These are phyloP conservation scores for Myotis yumanensis DNA, from an alignment of 2,113 vertebrate genomes.

Conservation along the genomic window DNA sequence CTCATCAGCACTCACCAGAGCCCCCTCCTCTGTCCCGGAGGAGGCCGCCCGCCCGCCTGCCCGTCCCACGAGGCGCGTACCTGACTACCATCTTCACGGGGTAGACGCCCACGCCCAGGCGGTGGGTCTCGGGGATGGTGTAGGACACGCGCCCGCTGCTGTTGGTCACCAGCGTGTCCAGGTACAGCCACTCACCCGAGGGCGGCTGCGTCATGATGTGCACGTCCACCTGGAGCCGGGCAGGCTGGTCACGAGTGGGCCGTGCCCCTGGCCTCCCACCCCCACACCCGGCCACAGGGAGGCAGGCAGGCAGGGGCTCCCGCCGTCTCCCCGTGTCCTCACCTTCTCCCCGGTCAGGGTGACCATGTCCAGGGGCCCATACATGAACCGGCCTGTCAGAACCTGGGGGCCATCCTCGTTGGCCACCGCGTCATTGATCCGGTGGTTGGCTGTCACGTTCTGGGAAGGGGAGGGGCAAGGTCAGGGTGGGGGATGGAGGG, in stretches of 20 bases:
- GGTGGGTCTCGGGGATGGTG: slow-evolving; percentile 88
- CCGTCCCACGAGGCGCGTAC: slow-evolving; percentile 70
- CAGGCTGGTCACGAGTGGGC: background rate
- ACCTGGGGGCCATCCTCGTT: slow-evolving; percentile 93
- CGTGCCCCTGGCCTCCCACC: accelerated
- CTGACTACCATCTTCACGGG: slow-evolving; percentile 99
- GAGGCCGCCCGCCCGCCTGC: background rate
- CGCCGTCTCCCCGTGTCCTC: accelerated
- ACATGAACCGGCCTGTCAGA: slow-evolving; percentile 96
- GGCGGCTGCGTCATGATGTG: slow-evolving; percentile 99
- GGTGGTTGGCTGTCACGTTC: slow-evolving; percentile 98
- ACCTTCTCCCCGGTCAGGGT: slow-evolving; percentile 99
- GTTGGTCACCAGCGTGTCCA: slow-evolving; percentile 95
- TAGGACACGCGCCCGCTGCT: slow-evolving; percentile 96
- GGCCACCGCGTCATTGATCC: slow-evolving; percentile 93
- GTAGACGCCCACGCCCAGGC: slow-evolving; percentile 94
- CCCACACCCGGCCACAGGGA: background rate
- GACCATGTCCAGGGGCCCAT: slow-evolving; percentile 98
- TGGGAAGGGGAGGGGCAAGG: slow-evolving; percentile 63
- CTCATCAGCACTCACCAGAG: background rate
- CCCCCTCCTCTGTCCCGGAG: background rate
- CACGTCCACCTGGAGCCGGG: slow-evolving; percentile 91
- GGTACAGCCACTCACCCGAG: slow-evolving; percentile 95
- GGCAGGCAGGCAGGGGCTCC: background rate
- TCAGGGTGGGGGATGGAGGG: background rate